Base-by-base conservation (phyloP, 2,797 vertebrate genomes). In the Gobionotothen gibberifrons region DNA sequence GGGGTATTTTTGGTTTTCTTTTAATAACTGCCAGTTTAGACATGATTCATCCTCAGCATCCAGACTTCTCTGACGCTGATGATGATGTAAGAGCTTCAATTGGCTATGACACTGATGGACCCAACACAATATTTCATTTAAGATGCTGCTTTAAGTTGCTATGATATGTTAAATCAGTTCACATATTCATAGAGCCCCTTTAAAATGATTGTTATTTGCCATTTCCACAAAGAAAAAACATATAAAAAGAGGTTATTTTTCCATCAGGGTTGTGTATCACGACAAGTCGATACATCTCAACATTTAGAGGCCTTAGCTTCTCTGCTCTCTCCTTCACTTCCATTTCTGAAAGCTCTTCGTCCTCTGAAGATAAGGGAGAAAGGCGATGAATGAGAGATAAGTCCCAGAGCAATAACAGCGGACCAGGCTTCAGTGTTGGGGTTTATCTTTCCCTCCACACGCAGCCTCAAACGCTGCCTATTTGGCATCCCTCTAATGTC, bases 1-100 rank as follows among this genome's bases (percentile, higher is more conserved):
- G 16, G 60, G 58, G 62, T 88, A 81, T 87, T 90, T 86, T 80
- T 71, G 63, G 59, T 81, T 66, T 26, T 74, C 78, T 83, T 87
- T 85, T 84, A 89, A 81, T 83, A 91, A 69, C 76, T 79, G 75
- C 76, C 75, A 84, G 80, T 79, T 87, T 68, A 74, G 58, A 82
- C 70, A 58, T 85, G 78, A 90, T 87, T 84, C 70, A 85, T 82
- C 52, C 78, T 83, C 64, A 85, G 83, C 72, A 0, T 75, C 73
- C 76, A 84, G 72, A 73, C 69, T 69, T 64, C 67, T 85, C 56
- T 90, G 89, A 90, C 66, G 85, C 69, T 66, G 77, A 66, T 16
- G 53, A 49, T 84, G 90, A 90, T 81, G 87, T 73, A 83, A 85
- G 60, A 71, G 51, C 61, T 74, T 75, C 80, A 47, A n/a, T 17